phyloP scores from a whole-genome alignment of 1,140 invertebrate species.

The Tetraneura akinire region DNA sequence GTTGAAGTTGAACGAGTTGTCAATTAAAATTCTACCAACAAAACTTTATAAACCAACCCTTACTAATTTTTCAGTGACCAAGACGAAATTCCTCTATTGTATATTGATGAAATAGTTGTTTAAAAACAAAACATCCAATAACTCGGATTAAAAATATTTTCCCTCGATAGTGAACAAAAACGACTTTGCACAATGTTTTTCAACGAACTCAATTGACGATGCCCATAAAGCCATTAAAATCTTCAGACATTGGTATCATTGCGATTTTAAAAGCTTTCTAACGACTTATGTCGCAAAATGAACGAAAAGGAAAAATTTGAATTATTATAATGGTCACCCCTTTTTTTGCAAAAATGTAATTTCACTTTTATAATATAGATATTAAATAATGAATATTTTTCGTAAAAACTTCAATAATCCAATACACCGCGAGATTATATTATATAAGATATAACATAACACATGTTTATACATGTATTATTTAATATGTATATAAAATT shows the following conservation, averaged over 20 bases:
- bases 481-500: too few species aligned
- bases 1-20: background rate
- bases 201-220: slow-evolving; percentile 32
- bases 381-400: background rate
- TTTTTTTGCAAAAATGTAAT: slow-evolving; percentile 29
- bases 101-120: slow-evolving; percentile 25
- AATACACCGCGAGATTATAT: too few species aligned
- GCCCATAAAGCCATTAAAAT: slow-evolving; percentile 45
- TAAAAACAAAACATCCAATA: slow-evolving; percentile 39
- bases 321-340: slow-evolving; percentile 6
- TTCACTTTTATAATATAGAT: background rate
- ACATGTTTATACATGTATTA: too few species aligned
- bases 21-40: slow-evolving; percentile 44
- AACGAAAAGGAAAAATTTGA: slow-evolving; percentile 30
- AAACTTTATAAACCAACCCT: slow-evolving; percentile 19
- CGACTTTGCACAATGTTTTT: slow-evolving; percentile 39
- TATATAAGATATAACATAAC: too few species aligned
- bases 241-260: slow-evolving; percentile 21
- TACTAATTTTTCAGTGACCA: slow-evolving; percentile 13
- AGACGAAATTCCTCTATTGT: background rate
- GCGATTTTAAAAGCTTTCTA: slow-evolving; percentile 41
- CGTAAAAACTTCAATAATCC: background rate
- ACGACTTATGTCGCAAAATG: slow-evolving; percentile 32
- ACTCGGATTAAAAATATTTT: slow-evolving; percentile 35
- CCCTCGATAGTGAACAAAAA: background rate